These are phyloP conservation scores for Hydriomena furcata DNA, from an alignment of 2,888 invertebrate genomes.

Conservation along the genomic window DNA sequence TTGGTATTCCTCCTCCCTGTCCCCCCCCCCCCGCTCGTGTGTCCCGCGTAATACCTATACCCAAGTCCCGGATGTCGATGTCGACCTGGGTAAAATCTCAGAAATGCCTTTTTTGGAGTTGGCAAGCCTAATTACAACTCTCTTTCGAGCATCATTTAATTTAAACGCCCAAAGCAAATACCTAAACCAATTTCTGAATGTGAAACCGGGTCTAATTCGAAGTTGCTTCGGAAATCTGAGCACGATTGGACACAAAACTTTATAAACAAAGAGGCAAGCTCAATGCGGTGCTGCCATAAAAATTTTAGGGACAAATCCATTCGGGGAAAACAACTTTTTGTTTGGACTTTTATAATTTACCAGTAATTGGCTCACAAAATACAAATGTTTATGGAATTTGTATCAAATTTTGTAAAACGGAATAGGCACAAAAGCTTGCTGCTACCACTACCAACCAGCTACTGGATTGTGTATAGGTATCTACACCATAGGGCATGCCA, in stretches of 20 bases:
- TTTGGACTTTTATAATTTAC: conserved; percentile 13
- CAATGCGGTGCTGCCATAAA: conserved; percentile 20
- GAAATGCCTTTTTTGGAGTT: no score
- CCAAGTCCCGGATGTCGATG: no score
- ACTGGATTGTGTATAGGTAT: no score
- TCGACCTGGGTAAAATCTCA: no score
- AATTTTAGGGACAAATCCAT: conserved; percentile 11
- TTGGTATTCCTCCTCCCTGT: no score
- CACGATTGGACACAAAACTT: conserved; percentile 27
- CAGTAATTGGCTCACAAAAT: background rate
- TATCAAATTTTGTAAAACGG: no score
- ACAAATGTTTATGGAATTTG: background rate
- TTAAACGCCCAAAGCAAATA: conserved; percentile 18
- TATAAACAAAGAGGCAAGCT: conserved; percentile 21
- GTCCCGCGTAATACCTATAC: no score
- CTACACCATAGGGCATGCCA: no score
- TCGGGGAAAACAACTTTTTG: conserved; percentile 15
- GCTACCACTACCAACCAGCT: no score
- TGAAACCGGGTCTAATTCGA: conserved; percentile 21
- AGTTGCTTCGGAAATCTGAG: conserved; percentile 20
- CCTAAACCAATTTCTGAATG: conserved; percentile 20
- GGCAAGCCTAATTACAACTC: no score
- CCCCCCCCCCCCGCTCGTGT: no score
- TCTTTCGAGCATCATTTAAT: conserved; percentile 9
- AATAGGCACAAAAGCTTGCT: no score